phyloP scores from a whole-genome alignment of 2,113 vertebrate species.

The Fulmarus glacialis region DNA sequence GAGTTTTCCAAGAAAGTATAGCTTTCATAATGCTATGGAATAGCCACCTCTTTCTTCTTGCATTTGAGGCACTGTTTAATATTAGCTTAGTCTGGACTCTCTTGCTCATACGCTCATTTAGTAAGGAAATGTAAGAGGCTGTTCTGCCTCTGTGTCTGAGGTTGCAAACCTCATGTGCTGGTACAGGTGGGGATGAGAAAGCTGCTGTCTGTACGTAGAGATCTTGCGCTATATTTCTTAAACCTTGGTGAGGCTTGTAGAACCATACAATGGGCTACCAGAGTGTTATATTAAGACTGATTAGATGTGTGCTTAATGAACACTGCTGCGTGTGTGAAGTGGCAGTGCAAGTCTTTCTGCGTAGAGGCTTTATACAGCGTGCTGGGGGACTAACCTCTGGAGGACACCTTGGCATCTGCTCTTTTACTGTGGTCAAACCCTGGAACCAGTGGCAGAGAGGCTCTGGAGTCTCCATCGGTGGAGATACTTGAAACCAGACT shows the following conservation, averaged over 20 bases:
- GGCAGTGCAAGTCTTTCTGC: too few species aligned
- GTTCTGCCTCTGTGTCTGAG: background rate
- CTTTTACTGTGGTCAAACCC: background rate
- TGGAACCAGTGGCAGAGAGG: background rate
- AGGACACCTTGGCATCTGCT: background rate
- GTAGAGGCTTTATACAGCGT: background rate
- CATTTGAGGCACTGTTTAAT: background rate
- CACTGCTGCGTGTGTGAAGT: accelerated
- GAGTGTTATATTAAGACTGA: background rate
- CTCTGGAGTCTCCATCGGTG: background rate
- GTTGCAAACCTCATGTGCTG: background rate
- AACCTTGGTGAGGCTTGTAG: background rate
- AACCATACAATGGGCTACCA: background rate
- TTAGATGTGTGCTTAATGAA: background rate
- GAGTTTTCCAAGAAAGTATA: background rate
- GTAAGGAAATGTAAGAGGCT: background rate
- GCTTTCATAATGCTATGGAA: too few species aligned
- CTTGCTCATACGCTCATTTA: background rate
- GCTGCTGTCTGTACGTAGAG: background rate
- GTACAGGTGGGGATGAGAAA: background rate
- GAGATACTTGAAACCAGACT: background rate
- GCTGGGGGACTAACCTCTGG: too few species aligned
- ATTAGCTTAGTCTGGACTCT: background rate
- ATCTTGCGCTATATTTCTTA: background rate
- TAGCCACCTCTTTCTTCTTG: background rate